Base-by-base conservation (phyloP, 1,140 invertebrate species). In the Euura saliciscinereae region DNA sequence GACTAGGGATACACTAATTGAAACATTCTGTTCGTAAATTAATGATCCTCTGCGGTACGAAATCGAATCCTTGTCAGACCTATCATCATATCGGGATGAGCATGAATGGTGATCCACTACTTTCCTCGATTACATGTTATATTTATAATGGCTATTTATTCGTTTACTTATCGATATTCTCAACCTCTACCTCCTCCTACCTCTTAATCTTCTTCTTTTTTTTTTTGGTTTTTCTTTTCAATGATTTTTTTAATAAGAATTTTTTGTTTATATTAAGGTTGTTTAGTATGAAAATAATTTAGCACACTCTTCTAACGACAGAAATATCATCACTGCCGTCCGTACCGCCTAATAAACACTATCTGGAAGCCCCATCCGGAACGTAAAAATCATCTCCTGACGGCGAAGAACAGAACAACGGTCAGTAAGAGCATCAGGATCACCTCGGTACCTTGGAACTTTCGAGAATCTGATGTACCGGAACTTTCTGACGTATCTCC, bases 231-330 rank as follows among this genome's bases (percentile, higher is more conserved):
- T 59, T 59, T 59, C 67, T 66, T 64, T 66, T 72, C 42, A 69
- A 44, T 70, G 44, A 66, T 42, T 46, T 71, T 45, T 67, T 73
- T 73, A 74, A 74, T 71, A 66, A 74, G 44, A 70, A 65, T 51
- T 70, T 74, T 71, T 44, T 51, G 6, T 72, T 44, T 70, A 70
- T 70, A 68, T 43, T 11, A 69, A 70, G 69, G 46, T 73, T 45
- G 66, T 78, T 83, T 77, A 76, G 83, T 84, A 84, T 70, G 83
- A 84, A 84, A 84, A 84, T 84, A 84, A 83, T 83, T 84, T 84
- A 74, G 78, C 81, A 77, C 74, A 66, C 66, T 59, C 44, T 44
- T 67, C 65, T 65, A 43, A 46, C 64, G 45, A 74, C 71, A 71
- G 68, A 70, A 71, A 65, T 69, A 13, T 65, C 73, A 72, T 72